Evolutionary conservation across 2,888 invertebrate genomes (phyloP).

Genomic region (Mongoloraphidia duomilia): DNA sequence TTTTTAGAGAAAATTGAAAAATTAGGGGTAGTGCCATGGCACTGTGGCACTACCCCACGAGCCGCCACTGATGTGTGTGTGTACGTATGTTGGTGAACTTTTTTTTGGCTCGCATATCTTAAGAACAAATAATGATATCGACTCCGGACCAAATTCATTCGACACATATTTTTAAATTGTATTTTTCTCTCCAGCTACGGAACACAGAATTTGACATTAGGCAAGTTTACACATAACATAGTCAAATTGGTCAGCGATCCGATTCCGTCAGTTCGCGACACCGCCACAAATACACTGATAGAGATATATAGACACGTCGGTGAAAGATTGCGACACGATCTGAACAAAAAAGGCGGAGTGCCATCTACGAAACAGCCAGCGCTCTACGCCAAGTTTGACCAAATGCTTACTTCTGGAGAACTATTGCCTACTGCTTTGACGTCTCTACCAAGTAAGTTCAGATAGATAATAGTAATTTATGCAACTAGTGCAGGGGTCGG

Average conservation of each 20-base stretch:
- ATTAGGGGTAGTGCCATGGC: no score
- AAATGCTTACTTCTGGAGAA: constrained; percentile 63
- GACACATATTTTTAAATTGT: background rate
- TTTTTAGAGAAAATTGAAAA: no score
- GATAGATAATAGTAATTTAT: no score
- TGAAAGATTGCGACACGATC: constrained; percentile 68
- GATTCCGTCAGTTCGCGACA: constrained; percentile 72
- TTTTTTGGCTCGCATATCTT: no score
- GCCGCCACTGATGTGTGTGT: no score
- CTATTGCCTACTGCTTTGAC: constrained; percentile 55
- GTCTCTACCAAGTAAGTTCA: constrained; percentile 4
- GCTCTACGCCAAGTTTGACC: constrained; percentile 75
- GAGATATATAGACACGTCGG: constrained; percentile 89
- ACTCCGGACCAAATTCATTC: no score
- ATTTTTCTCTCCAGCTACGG: constrained; percentile 53
- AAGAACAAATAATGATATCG: no score
- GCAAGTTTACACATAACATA: constrained; percentile 68
- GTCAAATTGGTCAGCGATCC: constrained; percentile 78
- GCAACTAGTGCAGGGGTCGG: no score
- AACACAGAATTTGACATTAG: constrained; percentile 64
- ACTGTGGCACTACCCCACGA: no score
- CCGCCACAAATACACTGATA: constrained; percentile 70
- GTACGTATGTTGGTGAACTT: no score
- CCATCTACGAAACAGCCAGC: constrained; percentile 56
- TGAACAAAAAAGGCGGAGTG: constrained; percentile 65